A percentile compares a stretch with the other conserved stretches of the same genome.
These are phyloP conservation scores for Muscicapa adusta DNA, from an alignment of 2,113 vertebrate species.

Conservation along the genomic window DNA sequence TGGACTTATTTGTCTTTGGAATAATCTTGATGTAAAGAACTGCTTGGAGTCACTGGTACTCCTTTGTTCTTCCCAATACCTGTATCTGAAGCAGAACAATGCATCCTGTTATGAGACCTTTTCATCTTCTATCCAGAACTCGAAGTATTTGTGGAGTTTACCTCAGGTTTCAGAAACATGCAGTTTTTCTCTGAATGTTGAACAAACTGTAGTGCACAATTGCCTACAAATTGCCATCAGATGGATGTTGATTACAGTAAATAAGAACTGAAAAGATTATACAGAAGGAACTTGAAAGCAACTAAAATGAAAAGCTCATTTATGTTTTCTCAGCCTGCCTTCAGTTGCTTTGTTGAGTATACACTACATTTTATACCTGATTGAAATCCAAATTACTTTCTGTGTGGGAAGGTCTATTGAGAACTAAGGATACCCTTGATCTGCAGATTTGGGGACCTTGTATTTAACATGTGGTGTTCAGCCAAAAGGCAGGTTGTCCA, in stretches of 20 bases:
- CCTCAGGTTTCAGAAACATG: not conserved
- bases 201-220: constrained; percentile 28
- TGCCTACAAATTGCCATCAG: constrained; percentile 26
- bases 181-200: not conserved
- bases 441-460: not conserved
- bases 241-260: constrained; percentile 46
- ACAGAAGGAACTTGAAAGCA: constrained; percentile 13
- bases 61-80: not conserved
- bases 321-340: constrained; percentile 29
- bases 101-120: rapidly evolving
- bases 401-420: not conserved
- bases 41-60: not conserved
- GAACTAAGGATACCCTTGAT: not conserved
- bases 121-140: not conserved
- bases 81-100: not conserved
- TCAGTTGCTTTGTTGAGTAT: constrained; percentile 6
- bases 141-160: not conserved
- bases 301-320: constrained; percentile 35
- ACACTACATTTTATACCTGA: not conserved
- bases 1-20: not conserved
- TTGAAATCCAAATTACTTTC: constrained; percentile 52
- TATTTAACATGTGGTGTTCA: not conserved
- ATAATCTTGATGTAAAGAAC: not conserved
- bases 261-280: constrained; percentile 1
- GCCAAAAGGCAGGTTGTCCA: not conserved